These are phyloP conservation scores for Patella vulgata DNA, from an alignment of 1,140 invertebrate species.

Conservation along the genomic window DNA sequence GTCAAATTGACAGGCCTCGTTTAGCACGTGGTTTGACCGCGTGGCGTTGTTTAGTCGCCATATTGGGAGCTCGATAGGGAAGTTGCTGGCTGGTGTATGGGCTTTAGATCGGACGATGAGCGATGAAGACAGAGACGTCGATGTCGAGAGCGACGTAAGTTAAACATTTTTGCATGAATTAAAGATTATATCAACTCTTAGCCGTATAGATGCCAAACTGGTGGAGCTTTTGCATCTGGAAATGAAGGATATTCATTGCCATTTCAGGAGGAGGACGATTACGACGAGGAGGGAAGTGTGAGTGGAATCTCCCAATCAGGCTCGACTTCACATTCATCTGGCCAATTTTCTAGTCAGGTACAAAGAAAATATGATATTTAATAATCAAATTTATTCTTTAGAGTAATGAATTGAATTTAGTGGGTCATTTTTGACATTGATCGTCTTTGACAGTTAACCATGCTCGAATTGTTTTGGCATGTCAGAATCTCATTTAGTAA, in stretches of 20 bases:
- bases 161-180: slow-evolving; percentile 15
- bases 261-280: slow-evolving; percentile 56
- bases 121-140: slow-evolving; percentile 90
- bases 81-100: slow-evolving; percentile 14
- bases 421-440: too few species aligned
- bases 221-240: neutral
- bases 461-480: too few species aligned
- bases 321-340: slow-evolving; percentile 18
- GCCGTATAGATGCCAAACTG: slow-evolving; percentile 1
- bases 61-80: slow-evolving; percentile 36
- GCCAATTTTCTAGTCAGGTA: slow-evolving; percentile 54
- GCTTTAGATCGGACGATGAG: slow-evolving; percentile 73
- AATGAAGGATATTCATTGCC: slow-evolving; percentile 17
- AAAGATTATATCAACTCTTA: neutral
- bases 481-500: too few species aligned
- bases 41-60: slow-evolving; percentile 63
- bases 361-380: neutral
- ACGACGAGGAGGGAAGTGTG: slow-evolving; percentile 24
- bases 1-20: neutral
- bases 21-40: slow-evolving; percentile 53
- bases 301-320: slow-evolving; percentile 14
- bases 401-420: too few species aligned
- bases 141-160: slow-evolving; percentile 91
- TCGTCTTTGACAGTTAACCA: too few species aligned
- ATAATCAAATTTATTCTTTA: neutral